These are phyloP conservation scores for Miltochrista miniata DNA, from an alignment of 2,888 invertebrate genomes.

Conservation along the genomic window DNA sequence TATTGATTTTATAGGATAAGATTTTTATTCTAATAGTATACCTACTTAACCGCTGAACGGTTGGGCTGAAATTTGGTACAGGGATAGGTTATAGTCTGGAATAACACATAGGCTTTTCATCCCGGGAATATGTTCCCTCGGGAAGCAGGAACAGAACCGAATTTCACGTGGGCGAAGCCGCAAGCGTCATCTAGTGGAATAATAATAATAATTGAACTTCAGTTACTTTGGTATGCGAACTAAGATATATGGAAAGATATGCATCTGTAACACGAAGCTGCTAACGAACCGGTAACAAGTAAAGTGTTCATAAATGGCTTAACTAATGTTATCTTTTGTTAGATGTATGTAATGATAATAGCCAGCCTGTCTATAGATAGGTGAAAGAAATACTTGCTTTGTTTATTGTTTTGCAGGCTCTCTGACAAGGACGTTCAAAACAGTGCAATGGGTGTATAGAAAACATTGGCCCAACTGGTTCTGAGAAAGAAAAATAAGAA, in stretches of 20 bases:
- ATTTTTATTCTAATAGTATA: too few relatives aligned
- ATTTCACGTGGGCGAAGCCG: too few relatives aligned
- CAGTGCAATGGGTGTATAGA: background rate
- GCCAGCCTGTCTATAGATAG: constrained; percentile 25
- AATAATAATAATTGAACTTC: constrained; percentile 9
- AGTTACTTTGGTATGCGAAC: constrained; percentile 24
- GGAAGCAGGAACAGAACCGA: too few relatives aligned
- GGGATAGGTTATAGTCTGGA: too few relatives aligned
- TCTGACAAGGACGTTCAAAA: constrained; percentile 5
- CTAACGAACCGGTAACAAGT: constrained; percentile 50
- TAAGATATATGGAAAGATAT: constrained; percentile 38
- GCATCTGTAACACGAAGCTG: constrained; percentile 38
- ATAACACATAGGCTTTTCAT: too few relatives aligned
- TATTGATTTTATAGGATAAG: too few relatives aligned
- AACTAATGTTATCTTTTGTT: constrained; percentile 42
- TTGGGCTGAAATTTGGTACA: too few relatives aligned
- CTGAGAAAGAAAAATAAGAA: background rate
- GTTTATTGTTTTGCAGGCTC: constrained; percentile 22
- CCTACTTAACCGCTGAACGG: too few relatives aligned
- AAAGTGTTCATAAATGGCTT: constrained; percentile 44
- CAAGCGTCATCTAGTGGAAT: too few relatives aligned
- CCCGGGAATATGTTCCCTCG: too few relatives aligned
- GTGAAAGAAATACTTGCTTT: constrained; percentile 19
- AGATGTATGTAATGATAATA: constrained; percentile 38
- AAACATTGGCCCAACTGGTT: background rate